phyloP scores from a whole-genome alignment of 2,888 invertebrate genomes.

The Diplazon laetatorius region DNA sequence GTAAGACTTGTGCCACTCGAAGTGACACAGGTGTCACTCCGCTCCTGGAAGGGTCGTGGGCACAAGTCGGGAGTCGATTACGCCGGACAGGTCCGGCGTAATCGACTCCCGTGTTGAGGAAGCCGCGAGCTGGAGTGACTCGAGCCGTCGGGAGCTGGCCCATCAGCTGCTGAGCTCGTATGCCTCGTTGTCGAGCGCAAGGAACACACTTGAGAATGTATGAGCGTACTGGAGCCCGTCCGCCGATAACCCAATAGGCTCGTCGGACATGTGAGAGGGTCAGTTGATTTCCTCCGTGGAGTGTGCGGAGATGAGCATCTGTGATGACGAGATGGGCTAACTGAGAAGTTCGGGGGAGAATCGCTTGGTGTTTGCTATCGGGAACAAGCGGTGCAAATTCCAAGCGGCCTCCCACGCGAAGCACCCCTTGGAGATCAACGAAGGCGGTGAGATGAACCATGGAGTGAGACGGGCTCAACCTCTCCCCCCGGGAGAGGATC shows the following conservation, averaged over 20 bases:
- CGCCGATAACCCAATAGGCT: constrained; percentile 58
- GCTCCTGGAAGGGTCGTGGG: not conserved
- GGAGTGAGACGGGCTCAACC: constrained; percentile 6
- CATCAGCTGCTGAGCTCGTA: not conserved
- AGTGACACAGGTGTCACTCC: no score
- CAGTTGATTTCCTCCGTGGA: constrained; percentile 60
- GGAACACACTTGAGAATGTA: no score
- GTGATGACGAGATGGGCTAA: constrained; percentile 47
- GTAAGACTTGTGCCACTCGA: not conserved
- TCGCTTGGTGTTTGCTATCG: constrained; percentile 44
- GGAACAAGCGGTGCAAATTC: constrained; percentile 13
- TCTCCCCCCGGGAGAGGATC: not conserved
- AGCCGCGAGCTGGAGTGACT: not conserved
- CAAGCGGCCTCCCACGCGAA: constrained; percentile 55
- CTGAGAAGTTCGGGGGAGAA: constrained; percentile 45
- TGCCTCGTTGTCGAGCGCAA: no score
- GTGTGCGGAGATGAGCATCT: constrained; percentile 39
- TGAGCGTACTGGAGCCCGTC: no score
- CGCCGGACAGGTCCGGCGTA: not conserved
- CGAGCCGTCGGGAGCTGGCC: not conserved
- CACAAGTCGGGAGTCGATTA: no score
- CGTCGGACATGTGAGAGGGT: constrained; percentile 45
- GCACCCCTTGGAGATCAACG: constrained; percentile 39
- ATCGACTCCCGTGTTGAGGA: not conserved
- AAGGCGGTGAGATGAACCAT: constrained; percentile 39